Percentiles rank a stretch among this genome's conserved stretches.
Evolutionary conservation across 2,113 vertebrate genomes (phyloP).

Genomic region (Mesocricetus auratus): DNA sequence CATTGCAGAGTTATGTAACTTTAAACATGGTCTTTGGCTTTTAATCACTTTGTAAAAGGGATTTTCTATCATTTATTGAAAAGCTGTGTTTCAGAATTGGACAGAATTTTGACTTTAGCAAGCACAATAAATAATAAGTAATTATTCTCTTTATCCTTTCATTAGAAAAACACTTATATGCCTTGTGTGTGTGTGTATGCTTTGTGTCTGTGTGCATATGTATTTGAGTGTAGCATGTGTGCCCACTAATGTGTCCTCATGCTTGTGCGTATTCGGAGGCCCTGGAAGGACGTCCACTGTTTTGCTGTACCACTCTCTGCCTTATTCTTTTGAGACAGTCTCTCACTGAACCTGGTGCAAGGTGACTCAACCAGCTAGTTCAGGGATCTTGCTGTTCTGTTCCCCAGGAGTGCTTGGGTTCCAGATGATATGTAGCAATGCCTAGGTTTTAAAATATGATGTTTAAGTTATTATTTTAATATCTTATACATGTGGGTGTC

Average conservation of each 20-base stretch:
- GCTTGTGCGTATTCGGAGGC: not conserved
- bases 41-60: not conserved
- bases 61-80: not conserved
- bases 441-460: not conserved
- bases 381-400: not conserved
- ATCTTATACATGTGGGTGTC: not conserved
- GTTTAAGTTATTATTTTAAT: not conserved
- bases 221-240: too few species aligned
- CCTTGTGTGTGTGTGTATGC: not conserved
- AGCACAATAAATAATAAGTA: not conserved
- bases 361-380: rapidly evolving
- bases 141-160: not conserved
- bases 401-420: not conserved
- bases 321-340: not conserved
- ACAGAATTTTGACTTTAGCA: conserved; percentile 12
- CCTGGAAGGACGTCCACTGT: not conserved
- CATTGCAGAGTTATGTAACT: not conserved
- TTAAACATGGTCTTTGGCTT: not conserved
- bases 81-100: not conserved
- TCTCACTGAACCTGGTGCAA: not conserved
- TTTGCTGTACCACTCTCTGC: not conserved
- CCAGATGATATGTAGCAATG: not conserved
- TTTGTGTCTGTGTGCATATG: not conserved
- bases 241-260: not conserved
- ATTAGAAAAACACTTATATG: not conserved